A percentile compares a stretch with the other conserved stretches of the same genome.
Conservation (phyloP, 2,888 invertebrate species). For the Eledona agricola region DNA sequence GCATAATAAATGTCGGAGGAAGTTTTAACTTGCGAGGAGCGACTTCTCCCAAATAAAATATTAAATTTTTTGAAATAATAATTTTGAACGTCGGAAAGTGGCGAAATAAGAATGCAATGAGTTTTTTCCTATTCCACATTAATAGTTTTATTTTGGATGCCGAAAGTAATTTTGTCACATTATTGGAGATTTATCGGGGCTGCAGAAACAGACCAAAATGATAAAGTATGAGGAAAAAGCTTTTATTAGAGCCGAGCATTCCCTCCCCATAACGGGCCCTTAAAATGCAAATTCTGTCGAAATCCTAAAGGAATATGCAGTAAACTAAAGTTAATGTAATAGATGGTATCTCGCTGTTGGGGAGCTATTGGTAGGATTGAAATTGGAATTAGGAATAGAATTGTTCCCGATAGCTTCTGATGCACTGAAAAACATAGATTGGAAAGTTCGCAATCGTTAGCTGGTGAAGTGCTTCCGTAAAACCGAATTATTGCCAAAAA, state of each 20-base stretch:
- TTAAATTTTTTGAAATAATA: too few species aligned
- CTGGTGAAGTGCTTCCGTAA: background rate
- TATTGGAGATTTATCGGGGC: conserved; percentile 29
- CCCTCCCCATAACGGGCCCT: conserved; percentile 45
- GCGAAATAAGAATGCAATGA: too few species aligned
- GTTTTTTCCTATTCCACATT: too few species aligned
- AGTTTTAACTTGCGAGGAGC: too few species aligned
- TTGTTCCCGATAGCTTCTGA: conserved; percentile 40
- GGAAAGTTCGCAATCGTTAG: conserved; percentile 3
- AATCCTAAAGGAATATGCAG: conserved; percentile 54
- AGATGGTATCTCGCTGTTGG: conserved; percentile 52
- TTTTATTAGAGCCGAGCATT: conserved; percentile 36
- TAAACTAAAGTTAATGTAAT: conserved; percentile 56
- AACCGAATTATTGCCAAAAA: too few species aligned
- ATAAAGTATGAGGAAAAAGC: conserved; percentile 34
- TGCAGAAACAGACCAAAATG: conserved; percentile 28
- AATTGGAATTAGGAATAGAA: conserved; percentile 52
- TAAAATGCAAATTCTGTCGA: conserved; percentile 52
- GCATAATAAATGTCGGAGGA: too few species aligned
- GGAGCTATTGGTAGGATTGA: conserved; percentile 51
- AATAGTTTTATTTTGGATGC: conserved; percentile 6
- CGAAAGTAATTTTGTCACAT: conserved; percentile 24
- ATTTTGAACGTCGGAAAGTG: too few species aligned
- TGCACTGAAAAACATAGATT: conserved; percentile 2
- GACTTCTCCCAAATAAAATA: too few species aligned